Percentiles rank a stretch among this genome's conserved stretches.
These are phyloP conservation scores for Pelvicachromis taeniatus DNA, from an alignment of 2,113 vertebrate genomes.

Conservation along the genomic window DNA sequence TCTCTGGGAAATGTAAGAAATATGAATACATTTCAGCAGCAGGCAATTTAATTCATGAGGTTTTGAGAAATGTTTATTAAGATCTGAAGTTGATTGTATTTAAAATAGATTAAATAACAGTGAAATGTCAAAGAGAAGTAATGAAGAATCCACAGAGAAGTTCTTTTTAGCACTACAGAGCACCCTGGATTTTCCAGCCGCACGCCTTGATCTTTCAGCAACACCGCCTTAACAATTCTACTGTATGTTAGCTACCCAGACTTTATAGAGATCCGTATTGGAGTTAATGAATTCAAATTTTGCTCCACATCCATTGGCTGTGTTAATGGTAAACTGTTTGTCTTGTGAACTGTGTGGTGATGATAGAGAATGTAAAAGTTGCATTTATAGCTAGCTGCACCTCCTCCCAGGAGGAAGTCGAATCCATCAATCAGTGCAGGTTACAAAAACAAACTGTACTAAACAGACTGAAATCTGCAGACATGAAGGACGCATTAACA, in stretches of 20 bases:
- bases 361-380: not conserved
- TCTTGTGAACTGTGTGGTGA: not conserved
- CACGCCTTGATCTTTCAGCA: not conserved
- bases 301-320: not conserved
- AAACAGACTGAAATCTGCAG: not conserved
- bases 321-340: not conserved
- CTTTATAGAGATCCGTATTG: not conserved
- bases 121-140: not conserved
- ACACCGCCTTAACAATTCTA: not conserved
- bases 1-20: not conserved
- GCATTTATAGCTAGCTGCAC: not conserved
- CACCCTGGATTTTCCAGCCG: not conserved
- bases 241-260: not conserved
- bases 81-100: not conserved
- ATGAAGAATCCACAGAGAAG: not conserved
- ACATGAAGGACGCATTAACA: not conserved
- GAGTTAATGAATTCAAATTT: not conserved
- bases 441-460: not conserved
- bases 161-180: not conserved
- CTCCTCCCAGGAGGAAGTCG: not conserved
- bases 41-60: not conserved
- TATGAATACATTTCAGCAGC: not conserved
- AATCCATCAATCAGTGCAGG: not conserved
- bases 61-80: not conserved
- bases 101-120: not conserved